These are phyloP conservation scores for Chionomys nivalis DNA, from an alignment of 2,113 vertebrate genomes.

Conservation along the genomic window DNA sequence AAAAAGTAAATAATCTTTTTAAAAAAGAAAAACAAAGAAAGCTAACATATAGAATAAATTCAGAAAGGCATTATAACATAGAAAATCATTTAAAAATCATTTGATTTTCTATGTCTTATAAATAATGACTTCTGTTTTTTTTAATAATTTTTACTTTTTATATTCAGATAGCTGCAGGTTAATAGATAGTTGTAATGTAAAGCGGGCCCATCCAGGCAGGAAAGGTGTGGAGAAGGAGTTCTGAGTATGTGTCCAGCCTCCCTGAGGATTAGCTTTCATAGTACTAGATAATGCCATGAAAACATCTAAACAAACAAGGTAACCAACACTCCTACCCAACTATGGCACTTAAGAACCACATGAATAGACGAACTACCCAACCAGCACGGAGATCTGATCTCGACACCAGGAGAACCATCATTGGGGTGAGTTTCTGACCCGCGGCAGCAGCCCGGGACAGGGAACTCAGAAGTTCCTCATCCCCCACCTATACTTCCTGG, in stretches of 20 bases:
- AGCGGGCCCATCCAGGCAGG: neutral
- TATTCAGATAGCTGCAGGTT: neutral
- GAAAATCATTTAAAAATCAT: neutral
- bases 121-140: neutral
- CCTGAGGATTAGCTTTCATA: neutral
- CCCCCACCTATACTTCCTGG: too few relatives aligned
- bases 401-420: too few relatives aligned
- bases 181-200: neutral
- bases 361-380: too few relatives aligned
- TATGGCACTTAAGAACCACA: neutral
- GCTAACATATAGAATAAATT: neutral
- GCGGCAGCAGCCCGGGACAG: too few relatives aligned
- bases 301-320: neutral
- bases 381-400: too few relatives aligned
- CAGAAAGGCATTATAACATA: neutral
- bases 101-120: neutral
- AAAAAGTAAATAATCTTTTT: neutral
- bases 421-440: too few relatives aligned
- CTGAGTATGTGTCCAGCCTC: neutral
- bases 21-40: neutral
- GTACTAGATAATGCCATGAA: neutral
- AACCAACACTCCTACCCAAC: neutral
- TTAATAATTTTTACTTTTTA: neutral
- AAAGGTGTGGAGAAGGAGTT: neutral
- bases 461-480: too few relatives aligned